Percentiles rank a stretch among this genome's conserved stretches.
Evolutionary conservation across 2,113 vertebrate genomes (phyloP).

Genomic region (Coptodon rendalli): DNA sequence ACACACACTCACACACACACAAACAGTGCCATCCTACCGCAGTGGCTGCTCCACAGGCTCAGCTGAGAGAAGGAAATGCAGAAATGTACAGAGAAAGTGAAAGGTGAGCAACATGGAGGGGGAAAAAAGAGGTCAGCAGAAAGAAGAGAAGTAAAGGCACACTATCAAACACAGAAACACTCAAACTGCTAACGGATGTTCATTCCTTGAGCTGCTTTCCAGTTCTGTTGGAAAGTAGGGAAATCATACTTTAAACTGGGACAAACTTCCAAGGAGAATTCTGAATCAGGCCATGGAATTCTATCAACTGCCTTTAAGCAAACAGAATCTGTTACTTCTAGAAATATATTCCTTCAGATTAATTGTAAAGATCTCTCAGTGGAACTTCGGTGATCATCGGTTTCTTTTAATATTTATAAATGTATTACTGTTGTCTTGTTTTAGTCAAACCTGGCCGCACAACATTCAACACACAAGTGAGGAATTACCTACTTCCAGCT

Average conservation of each 20-base stretch:
- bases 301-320: neutral
- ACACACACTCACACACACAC: neutral
- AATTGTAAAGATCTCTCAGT: neutral
- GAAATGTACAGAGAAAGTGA: constrained; percentile 77
- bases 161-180: constrained; percentile 38
- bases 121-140: constrained; percentile 52
- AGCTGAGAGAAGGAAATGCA: constrained; percentile 79
- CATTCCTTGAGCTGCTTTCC: constrained; percentile 29
- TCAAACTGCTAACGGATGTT: neutral
- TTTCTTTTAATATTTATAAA: neutral
- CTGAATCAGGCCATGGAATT: neutral
- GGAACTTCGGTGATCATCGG: neutral
- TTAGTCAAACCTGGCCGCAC: neutral
- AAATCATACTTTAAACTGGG: constrained; percentile 10
- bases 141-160: constrained; percentile 38
- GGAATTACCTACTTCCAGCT: constrained; percentile 17
- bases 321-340: neutral
- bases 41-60: constrained; percentile 84
- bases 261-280: neutral
- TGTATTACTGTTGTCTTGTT: neutral
- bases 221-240: constrained; percentile 30
- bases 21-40: neutral
- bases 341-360: neutral
- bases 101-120: constrained; percentile 62
- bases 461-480: neutral